Conservation (phyloP, 2,113 vertebrate genomes). For the Suncus etruscus region DNA sequence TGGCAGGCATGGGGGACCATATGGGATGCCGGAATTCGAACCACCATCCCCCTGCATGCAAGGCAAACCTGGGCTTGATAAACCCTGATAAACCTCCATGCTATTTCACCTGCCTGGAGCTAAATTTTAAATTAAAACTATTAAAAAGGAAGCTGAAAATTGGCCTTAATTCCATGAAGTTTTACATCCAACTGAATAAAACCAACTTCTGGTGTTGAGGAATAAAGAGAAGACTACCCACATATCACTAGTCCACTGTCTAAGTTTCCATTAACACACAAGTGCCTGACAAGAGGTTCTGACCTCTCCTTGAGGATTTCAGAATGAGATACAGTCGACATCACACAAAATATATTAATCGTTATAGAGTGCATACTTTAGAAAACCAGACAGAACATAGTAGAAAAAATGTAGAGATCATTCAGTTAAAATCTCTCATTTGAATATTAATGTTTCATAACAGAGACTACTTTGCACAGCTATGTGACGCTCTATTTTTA, state of each 20-base stretch:
- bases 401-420: conserved; percentile 51
- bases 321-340: background rate
- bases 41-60: too few species aligned
- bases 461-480: conserved; percentile 54
- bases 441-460: conserved; percentile 80
- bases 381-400: conserved; percentile 57
- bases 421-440: conserved; percentile 74
- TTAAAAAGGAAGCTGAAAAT: background rate
- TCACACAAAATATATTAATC: background rate
- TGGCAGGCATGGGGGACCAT: too few species aligned
- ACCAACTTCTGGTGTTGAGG: background rate
- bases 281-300: background rate
- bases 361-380: background rate
- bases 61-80: too few species aligned
- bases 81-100: too few species aligned
- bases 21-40: too few species aligned
- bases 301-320: conserved; percentile 51
- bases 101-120: background rate
- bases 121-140: conserved; percentile 15
- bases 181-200: conserved; percentile 3
- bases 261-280: background rate
- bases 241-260: background rate
- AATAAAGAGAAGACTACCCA: background rate
- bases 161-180: background rate
- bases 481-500: conserved; percentile 54